Base-by-base conservation (phyloP, 2,888 invertebrate species). In the Tridacna crocea region DNA sequence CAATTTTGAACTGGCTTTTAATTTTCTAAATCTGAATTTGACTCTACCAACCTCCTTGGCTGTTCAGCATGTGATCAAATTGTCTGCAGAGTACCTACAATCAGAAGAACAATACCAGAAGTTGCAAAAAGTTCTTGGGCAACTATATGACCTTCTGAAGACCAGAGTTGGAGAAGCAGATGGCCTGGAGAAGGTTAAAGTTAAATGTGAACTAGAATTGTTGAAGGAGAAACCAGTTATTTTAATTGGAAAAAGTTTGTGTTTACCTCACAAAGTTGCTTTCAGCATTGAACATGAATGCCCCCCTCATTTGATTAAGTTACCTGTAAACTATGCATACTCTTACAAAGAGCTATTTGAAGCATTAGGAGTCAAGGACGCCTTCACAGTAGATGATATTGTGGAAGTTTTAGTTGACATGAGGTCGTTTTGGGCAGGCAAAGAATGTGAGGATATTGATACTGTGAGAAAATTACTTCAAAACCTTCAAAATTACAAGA, bases 401-500 rank as follows among this genome's bases (percentile, higher is more conserved):
- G 22, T 80, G 13, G 6, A n/a, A 26, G 60, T 74, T n/a, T 26
- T 84, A 26, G 26, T 72, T 13, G 13, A 72, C 19, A 73, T 63
- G 51, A 61, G 24, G 27, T 13, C 19, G 36, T 36, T 63, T 26
- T 70, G 74, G 68, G 19, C 22, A 46, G 22, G 24, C 22, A 60
- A 36, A 10, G 13, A n/a, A 12, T 70, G 78, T 46, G 22, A 72
- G 1, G 77, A 83, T 27, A 24, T 86, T 17, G 58, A 68, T 8
- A 48, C 68, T n/a, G 58, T 77, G 17, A 48, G 27, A 13, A 72
- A 79, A n/a, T n/a, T 85, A n/a, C 60, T 85, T 22, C 48, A 73
- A 19, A 48, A 77, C 48, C 68, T 85, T 2, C 63, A 24, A 10
- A 60, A 79, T 13, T 27, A 24, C 26, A 73, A 74, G 51, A 47